Percentiles rank a stretch among this genome's conserved stretches.
Conservation (phyloP, 2,113 vertebrate genomes). For the Prolemur simus region DNA sequence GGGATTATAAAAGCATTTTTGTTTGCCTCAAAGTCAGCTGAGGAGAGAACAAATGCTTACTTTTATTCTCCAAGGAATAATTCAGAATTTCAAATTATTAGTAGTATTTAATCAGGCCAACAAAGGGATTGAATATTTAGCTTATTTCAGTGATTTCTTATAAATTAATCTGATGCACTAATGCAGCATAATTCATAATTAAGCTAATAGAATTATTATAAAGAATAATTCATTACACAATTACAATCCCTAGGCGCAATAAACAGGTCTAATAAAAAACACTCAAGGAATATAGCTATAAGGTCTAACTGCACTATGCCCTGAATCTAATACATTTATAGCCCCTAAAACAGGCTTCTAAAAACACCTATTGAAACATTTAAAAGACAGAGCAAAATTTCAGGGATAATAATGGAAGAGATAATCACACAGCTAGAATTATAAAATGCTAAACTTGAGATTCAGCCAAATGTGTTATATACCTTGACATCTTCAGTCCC, state of each 20-base stretch:
- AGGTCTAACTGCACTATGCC: background rate
- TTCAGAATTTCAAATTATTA: slow-evolving; percentile 54
- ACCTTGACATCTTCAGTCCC: slow-evolving; percentile 93
- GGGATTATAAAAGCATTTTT: slow-evolving; percentile 32
- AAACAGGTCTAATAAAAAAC: slow-evolving; percentile 54
- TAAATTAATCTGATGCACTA: slow-evolving; percentile 46
- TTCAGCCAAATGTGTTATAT: background rate
- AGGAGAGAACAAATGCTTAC: slow-evolving; percentile 33
- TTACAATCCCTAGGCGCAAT: slow-evolving; percentile 41
- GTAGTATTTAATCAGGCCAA: slow-evolving; percentile 50
- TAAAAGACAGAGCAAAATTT: background rate
- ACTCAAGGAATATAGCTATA: background rate
- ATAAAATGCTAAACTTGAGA: background rate
- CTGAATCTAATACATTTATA: background rate
- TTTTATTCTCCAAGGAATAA: slow-evolving; percentile 49
- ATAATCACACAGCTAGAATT: background rate
- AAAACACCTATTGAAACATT: slow-evolving; percentile 37
- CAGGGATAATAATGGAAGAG: background rate
- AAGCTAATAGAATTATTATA: slow-evolving; percentile 53
- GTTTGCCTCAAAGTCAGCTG: slow-evolving; percentile 33
- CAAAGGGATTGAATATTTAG: background rate
- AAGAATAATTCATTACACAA: slow-evolving; percentile 42
- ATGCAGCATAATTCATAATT: slow-evolving; percentile 48
- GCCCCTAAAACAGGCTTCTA: background rate
- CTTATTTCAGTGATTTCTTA: slow-evolving; percentile 50